These are phyloP conservation scores for Xanthorhoe designata DNA, from an alignment of 2,888 invertebrate genomes.

Conservation along the genomic window DNA sequence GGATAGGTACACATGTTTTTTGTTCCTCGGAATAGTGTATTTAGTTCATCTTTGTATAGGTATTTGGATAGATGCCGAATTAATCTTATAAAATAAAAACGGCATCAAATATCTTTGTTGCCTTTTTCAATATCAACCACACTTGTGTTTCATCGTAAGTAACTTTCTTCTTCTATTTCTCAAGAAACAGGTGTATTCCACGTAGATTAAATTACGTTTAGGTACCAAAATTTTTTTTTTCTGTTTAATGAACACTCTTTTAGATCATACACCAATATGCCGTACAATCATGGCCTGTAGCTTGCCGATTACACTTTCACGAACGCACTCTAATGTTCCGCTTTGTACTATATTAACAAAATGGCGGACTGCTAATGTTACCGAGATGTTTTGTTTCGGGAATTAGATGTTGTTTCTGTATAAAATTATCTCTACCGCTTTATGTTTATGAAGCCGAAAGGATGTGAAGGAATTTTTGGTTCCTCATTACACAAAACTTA, in stretches of 20 bases:
- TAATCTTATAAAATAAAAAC: too few relatives aligned
- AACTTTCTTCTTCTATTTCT: too few relatives aligned
- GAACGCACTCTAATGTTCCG: conserved; percentile 62
- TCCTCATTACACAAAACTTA: conserved; percentile 7
- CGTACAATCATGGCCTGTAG: conserved; percentile 1
- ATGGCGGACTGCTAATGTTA: conserved; percentile 60
- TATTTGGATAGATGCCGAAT: too few relatives aligned
- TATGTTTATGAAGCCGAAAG: conserved; percentile 6
- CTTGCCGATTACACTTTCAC: conserved; percentile 7
- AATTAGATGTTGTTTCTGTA: conserved; percentile 33
- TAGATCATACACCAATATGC: neutral
- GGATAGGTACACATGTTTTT: too few relatives aligned
- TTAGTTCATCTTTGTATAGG: too few relatives aligned
- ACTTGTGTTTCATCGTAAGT: too few relatives aligned
- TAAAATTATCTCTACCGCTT: conserved; percentile 19
- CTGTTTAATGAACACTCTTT: neutral
- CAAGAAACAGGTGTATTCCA: too few relatives aligned
- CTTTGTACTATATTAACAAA: conserved; percentile 66
- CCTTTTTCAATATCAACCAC: too few relatives aligned
- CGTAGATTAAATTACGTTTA: too few relatives aligned
- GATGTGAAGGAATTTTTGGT: conserved; percentile 8
- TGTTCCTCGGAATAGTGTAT: too few relatives aligned
- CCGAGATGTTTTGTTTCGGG: conserved; percentile 43
- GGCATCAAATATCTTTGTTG: too few relatives aligned
- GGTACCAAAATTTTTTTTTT: too few relatives aligned